Evolutionary conservation across 2,797 vertebrate genomes (phyloP).

Genomic region (Melanotaenia nigrans): DNA sequence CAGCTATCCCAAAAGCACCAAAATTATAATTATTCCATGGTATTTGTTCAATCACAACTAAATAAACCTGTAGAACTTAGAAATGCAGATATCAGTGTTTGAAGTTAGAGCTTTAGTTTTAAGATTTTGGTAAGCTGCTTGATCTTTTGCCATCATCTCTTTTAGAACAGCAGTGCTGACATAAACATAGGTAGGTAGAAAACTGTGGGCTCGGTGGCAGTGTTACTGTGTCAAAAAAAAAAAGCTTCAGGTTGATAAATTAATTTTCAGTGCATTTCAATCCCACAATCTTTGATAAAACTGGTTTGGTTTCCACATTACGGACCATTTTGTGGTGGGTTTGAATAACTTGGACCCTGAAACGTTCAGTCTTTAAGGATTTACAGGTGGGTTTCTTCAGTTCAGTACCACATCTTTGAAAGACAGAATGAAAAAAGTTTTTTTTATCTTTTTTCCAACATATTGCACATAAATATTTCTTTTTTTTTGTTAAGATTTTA

Average conservation of each 20-base stretch:
- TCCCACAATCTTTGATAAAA: slow-evolving; percentile 40
- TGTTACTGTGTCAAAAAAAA: slow-evolving; percentile 51
- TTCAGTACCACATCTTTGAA: slow-evolving; percentile 63
- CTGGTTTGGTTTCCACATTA: slow-evolving; percentile 41
- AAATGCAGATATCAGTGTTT: not conserved
- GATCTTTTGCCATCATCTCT: not conserved
- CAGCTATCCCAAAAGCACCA: slow-evolving; percentile 22
- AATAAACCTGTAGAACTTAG: not conserved
- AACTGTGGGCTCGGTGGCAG: slow-evolving; percentile 58
- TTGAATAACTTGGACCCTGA: slow-evolving; percentile 62
- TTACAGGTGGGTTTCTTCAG: slow-evolving; percentile 41
- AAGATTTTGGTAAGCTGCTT: slow-evolving; percentile 6
- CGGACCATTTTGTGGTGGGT: slow-evolving; percentile 36
- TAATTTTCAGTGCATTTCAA: slow-evolving; percentile 67
- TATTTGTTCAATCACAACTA: slow-evolving; percentile 26
- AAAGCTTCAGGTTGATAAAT: slow-evolving; percentile 16
- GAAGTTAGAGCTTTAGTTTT: not conserved
- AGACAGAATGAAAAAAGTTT: slow-evolving; percentile 59
- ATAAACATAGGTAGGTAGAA: slow-evolving; percentile 20
- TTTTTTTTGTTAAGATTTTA: slow-evolving; percentile 68
- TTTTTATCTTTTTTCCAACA: slow-evolving; percentile 67
- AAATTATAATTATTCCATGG: not conserved
- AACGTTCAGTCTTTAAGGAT: slow-evolving; percentile 39
- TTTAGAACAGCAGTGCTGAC: slow-evolving; percentile 12
- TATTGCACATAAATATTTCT: slow-evolving; percentile 79